Evolutionary conservation across 2,888 invertebrate genomes (phyloP).

Genomic region (Apodemia duryi): DNA sequence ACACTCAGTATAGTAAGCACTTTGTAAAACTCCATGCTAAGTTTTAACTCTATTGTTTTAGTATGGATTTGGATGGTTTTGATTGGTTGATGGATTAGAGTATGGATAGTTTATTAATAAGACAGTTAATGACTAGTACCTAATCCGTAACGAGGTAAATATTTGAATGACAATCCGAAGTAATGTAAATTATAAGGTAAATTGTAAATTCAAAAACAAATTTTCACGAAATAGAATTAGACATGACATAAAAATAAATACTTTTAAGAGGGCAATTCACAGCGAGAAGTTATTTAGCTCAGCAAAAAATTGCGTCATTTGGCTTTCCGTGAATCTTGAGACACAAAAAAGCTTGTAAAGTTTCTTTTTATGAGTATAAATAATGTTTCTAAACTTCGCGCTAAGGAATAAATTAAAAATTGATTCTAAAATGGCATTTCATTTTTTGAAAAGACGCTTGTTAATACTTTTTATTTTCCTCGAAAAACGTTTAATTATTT

Average conservation of each 20-base stretch:
- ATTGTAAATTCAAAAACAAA: slow-evolving; percentile 13
- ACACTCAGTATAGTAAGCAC: no score
- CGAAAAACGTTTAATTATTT: no score
- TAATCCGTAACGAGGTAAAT: background rate
- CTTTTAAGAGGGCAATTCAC: slow-evolving; percentile 22
- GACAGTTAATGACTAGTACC: no score
- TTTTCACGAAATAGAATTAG: slow-evolving; percentile 14
- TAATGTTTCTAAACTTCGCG: background rate
- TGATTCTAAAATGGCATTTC: background rate
- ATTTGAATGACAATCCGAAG: slow-evolving; percentile 1
- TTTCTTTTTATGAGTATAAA: slow-evolving; percentile 1
- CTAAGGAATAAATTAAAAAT: background rate
- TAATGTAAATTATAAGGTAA: slow-evolving; percentile 1
- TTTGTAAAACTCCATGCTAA: no score
- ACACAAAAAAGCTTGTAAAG: slow-evolving; percentile 10
- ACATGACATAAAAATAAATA: slow-evolving; percentile 31
- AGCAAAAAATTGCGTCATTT: slow-evolving; percentile 22
- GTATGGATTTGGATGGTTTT: no score
- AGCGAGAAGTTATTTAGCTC: slow-evolving; percentile 23
- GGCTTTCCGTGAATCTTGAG: slow-evolving; percentile 16
- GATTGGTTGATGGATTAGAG: no score
- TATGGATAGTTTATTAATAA: no score
- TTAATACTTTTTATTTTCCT: no score
- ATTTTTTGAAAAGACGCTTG: no score
- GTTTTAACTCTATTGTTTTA: no score